Evolutionary conservation across 2,797 vertebrate species (phyloP).

Genomic region (Taeniopygia guttata): DNA sequence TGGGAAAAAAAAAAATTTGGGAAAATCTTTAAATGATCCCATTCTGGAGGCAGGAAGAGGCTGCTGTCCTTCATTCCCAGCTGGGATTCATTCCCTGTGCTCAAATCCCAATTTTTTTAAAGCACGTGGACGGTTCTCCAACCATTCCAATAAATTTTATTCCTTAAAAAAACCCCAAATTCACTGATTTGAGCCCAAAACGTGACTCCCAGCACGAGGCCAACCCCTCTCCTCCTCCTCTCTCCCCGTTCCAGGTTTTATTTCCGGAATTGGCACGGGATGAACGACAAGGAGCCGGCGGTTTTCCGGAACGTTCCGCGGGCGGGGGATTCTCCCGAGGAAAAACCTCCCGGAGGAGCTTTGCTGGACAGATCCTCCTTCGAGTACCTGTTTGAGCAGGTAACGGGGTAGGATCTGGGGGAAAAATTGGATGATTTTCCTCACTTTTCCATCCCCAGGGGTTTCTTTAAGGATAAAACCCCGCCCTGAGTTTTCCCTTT

Average conservation of each 20-base stretch:
- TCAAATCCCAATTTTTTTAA: not conserved
- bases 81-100: not conserved
- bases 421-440: not conserved
- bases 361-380: not conserved
- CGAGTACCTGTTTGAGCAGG: not conserved
- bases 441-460: not conserved
- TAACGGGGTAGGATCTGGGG: not conserved
- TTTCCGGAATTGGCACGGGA: not conserved
- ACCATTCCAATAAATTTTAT: not conserved
- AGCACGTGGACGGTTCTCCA: not conserved
- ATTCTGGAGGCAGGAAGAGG: not conserved
- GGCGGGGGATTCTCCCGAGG: not conserved
- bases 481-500: not conserved
- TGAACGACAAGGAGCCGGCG: not conserved
- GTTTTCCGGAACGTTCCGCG: not conserved
- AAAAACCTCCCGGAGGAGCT: not conserved
- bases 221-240: not conserved
- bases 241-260: not conserved
- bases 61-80: not conserved
- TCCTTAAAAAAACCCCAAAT: not conserved
- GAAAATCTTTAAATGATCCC: not conserved
- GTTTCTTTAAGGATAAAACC: not conserved
- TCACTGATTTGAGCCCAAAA: not conserved
- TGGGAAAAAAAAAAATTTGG: not conserved
- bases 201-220: not conserved